These are phyloP conservation scores for Uropsilus gracilis DNA, from an alignment of 2,113 vertebrate species.

Conservation along the genomic window DNA sequence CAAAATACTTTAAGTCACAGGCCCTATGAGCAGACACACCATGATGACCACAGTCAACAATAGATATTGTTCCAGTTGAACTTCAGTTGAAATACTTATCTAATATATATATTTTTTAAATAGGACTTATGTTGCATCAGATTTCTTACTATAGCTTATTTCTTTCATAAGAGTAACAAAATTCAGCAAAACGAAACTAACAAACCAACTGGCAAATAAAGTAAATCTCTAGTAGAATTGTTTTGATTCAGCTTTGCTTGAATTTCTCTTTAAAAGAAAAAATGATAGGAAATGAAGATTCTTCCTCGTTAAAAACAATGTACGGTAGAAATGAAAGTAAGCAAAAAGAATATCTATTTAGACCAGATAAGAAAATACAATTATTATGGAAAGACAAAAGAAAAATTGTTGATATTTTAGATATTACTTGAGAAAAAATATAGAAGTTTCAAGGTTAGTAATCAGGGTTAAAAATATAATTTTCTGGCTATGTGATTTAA, in stretches of 20 bases:
- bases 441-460: not conserved
- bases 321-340: not conserved
- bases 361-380: not conserved
- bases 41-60: not conserved
- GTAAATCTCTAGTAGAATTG: not conserved
- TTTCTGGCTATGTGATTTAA: not conserved
- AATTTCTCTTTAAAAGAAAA: not conserved
- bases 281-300: not conserved
- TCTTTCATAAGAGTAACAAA: not conserved
- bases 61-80: not conserved
- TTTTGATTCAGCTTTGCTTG: not conserved
- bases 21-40: not conserved
- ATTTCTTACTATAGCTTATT: not conserved
- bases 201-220: not conserved
- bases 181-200: not conserved
- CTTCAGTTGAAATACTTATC: not conserved
- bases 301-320: not conserved
- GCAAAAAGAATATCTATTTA: not conserved
- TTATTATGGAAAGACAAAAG: not conserved
- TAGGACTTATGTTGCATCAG: not conserved
- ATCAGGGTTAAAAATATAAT: not conserved
- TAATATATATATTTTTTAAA: not conserved
- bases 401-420: not conserved
- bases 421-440: not conserved
- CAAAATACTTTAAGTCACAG: not conserved